Evolutionary conservation across 2,113 vertebrate species (phyloP).

Genomic region (Mastomys natalensis): DNA sequence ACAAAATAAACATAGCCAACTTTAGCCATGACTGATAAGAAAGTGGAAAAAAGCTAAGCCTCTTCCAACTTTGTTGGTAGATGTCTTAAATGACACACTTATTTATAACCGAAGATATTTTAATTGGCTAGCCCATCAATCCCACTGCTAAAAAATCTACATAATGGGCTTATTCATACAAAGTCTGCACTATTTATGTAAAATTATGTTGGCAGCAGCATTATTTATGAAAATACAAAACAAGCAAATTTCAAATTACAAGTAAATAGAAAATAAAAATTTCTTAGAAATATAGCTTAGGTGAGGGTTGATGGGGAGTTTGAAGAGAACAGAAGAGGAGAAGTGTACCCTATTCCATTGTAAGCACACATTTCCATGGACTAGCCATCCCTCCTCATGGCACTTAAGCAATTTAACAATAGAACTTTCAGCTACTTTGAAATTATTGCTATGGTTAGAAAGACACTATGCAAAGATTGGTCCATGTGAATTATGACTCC

Average conservation of each 20-base stretch:
- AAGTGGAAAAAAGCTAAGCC: neutral
- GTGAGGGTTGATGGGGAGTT: neutral
- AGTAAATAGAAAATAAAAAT: constrained; percentile 11
- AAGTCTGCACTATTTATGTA: neutral
- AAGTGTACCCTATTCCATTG: neutral
- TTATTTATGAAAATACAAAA: constrained; percentile 15
- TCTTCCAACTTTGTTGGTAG: neutral
- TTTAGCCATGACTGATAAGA: neutral
- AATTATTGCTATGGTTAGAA: constrained; percentile 4
- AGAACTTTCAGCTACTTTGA: constrained; percentile 39
- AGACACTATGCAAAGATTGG: neutral
- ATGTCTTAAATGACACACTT: neutral
- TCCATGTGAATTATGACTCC: neutral
- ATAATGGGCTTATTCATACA: constrained; percentile 30
- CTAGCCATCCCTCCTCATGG: neutral
- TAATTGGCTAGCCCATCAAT: constrained; percentile 6
- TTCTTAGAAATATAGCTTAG: neutral
- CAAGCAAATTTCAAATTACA: neutral
- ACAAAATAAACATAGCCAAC: neutral
- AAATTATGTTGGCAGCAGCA: neutral
- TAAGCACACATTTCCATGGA: neutral
- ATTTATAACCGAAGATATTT: constrained; percentile 19
- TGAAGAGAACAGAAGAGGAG: neutral
- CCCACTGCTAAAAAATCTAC: constrained; percentile 27
- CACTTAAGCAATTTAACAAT: constrained; percentile 22